A percentile compares a stretch with the other conserved stretches of the same genome.
phyloP scores from a whole-genome alignment of 37 sponge, comb jelly and placozoan genomes.

The Crambe crambe region DNA sequence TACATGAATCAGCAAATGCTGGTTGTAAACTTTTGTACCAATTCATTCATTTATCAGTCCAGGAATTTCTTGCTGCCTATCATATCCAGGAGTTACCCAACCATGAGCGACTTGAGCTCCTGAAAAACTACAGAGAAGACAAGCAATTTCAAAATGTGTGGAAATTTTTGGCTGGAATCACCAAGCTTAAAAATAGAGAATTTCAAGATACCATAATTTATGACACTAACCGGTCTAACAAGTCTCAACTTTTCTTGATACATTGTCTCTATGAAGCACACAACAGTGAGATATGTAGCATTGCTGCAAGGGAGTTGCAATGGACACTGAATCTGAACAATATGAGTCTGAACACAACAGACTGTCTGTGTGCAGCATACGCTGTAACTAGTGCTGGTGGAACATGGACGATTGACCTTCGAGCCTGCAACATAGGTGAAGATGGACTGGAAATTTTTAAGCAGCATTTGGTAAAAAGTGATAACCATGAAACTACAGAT shows the following conservation, averaged over 20 bases:
- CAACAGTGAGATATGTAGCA: not conserved
- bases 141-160: conserved; percentile 46
- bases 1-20: not conserved
- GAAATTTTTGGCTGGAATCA: conserved; percentile 34
- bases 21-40: conserved; percentile 10
- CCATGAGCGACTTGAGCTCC: not conserved
- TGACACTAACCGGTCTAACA: not conserved
- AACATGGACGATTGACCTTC: conserved; percentile 18
- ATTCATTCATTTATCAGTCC: conserved; percentile 26
- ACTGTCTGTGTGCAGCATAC: conserved; percentile 47
- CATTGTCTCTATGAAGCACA: conserved; percentile 49
- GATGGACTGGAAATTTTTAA: conserved; percentile 30
- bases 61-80: too few species aligned
- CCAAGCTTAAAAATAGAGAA: conserved; percentile 18
- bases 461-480: not conserved
- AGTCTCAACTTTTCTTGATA: conserved; percentile 25
- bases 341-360: conserved; percentile 27
- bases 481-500: not conserved
- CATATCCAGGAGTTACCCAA: not conserved
- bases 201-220: conserved; percentile 6
- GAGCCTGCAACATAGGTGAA: conserved; percentile 34
- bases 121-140: conserved; percentile 22
- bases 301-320: conserved; percentile 4
- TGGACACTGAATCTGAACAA: conserved; percentile 14
- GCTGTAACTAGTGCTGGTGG: conserved; percentile 8